phyloP scores from a whole-genome alignment of 2,797 vertebrate species.

The Hirundo rustica region DNA sequence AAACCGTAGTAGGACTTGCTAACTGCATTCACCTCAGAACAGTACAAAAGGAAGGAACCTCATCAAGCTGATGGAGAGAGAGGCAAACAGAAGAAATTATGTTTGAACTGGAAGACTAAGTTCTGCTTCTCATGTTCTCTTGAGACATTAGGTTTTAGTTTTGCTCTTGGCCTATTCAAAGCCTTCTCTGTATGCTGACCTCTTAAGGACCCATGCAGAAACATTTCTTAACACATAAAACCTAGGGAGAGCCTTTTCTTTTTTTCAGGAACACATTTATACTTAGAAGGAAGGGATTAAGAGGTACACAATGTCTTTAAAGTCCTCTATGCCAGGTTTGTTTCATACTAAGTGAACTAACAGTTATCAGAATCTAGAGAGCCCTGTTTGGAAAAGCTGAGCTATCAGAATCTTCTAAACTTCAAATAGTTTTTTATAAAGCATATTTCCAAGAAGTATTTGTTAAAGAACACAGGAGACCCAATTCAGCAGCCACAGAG shows the following conservation, averaged over 20 bases:
- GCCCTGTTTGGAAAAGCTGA: neutral
- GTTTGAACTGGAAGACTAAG: neutral
- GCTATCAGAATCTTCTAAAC: neutral
- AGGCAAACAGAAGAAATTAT: neutral
- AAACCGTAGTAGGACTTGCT: neutral
- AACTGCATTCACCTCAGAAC: neutral
- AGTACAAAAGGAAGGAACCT: neutral
- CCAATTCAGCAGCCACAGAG: neutral
- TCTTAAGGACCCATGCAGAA: neutral
- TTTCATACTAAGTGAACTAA: neutral
- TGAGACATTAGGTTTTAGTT: neutral
- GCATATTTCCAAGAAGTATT: neutral
- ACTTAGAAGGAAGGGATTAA: neutral
- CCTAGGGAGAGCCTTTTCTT: neutral
- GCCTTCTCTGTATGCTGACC: neutral
- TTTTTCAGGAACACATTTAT: neutral
- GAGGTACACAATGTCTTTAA: neutral
- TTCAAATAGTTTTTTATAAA: neutral
- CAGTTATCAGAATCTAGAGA: neutral
- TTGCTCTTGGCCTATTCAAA: neutral
- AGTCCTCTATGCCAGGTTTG: neutral
- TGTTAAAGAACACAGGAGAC: neutral
- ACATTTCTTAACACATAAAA: neutral
- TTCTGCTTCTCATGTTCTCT: neutral
- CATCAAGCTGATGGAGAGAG: neutral